Base-by-base conservation (phyloP, 2,888 invertebrate species). In the Drosophila maculinotata region DNA sequence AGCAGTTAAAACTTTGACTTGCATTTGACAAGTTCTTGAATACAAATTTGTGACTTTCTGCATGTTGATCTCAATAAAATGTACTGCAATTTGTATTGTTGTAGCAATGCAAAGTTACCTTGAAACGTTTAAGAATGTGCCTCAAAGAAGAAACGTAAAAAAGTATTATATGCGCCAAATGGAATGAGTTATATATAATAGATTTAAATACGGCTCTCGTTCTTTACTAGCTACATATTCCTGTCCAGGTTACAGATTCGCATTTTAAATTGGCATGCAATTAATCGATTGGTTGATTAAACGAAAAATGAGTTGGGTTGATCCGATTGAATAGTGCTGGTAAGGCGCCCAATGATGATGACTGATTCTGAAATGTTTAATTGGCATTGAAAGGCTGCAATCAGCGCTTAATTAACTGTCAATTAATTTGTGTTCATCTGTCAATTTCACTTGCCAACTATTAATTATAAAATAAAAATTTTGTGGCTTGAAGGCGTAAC, bases 391-490 rank as follows among this genome's bases (percentile, higher is more conserved):
- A n/a, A 12, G 31, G 25, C 14, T 26, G 17, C 23, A 59, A 59
- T 59, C 35, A 28, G 15, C 17, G 30, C 25, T 30, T 45, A 59
- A 60, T 59, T 60, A 45, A 17, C 45, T 60, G 60, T 25, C 59
- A 60, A 59, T 62, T 44, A 44, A 17, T 36, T 33, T 15, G 6
- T 28, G 26, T 28, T 28, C 15, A 42, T 3, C 62, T 60, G 62
- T 39, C 60, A 47, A 20, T 39, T 47, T 31, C 47, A 15, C 20
- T 20, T 28, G 57, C 39, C 31, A 20, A 7, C 35, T 35, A 20
- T 59, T 30, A 30, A 20, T 59, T 30, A 30, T 44, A 10, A n/a
- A 59, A 59, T n/a, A 30, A 44, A 44, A 10, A 39, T 20, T 31
- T 20, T 59, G 44, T 38, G 59, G 60, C 38, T 38, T 44, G 3